phyloP scores from a whole-genome alignment of 37 sponge, comb jelly and placozoan genomes.

The Theonella swinhoei region DNA sequence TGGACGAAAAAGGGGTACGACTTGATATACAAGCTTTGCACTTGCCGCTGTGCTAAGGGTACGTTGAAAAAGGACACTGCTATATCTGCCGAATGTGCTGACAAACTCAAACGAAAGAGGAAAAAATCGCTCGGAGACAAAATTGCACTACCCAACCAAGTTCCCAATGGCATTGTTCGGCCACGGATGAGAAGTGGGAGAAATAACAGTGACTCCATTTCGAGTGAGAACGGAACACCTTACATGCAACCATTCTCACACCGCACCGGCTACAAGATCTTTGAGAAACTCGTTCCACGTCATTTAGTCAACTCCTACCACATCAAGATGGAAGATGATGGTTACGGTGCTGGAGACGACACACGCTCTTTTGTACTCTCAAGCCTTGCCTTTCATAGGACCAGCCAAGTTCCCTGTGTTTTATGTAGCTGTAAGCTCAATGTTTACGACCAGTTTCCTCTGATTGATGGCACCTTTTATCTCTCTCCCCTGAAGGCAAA shows the following conservation, averaged over 20 bases:
- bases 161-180: conserved; percentile 29
- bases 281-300: conserved; percentile 69
- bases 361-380: conserved; percentile 81
- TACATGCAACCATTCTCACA: conserved; percentile 82
- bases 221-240: conserved; percentile 62
- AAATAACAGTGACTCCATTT: conserved; percentile 69
- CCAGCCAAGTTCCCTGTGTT: conserved; percentile 76
- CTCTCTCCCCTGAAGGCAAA: conserved; percentile 67
- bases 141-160: conserved; percentile 11
- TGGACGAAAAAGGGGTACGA: conserved; percentile 98
- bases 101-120: conserved; percentile 41
- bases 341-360: conserved; percentile 88
- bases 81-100: conserved; percentile 22
- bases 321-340: conserved; percentile 96
- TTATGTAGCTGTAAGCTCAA: conserved; percentile 68
- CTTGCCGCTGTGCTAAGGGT: conserved; percentile 83
- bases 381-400: conserved; percentile 71
- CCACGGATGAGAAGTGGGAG: conserved; percentile 20
- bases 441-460: conserved; percentile 93
- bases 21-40: conserved; percentile 75
- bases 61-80: conserved; percentile 71
- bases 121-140: conserved; percentile 45
- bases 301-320: conserved; percentile 87
- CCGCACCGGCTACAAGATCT: conserved; percentile 73
- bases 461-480: conserved; percentile 89